These are phyloP conservation scores for Coleophora flavipennella DNA, from an alignment of 2,888 invertebrate genomes.

Conservation along the genomic window DNA sequence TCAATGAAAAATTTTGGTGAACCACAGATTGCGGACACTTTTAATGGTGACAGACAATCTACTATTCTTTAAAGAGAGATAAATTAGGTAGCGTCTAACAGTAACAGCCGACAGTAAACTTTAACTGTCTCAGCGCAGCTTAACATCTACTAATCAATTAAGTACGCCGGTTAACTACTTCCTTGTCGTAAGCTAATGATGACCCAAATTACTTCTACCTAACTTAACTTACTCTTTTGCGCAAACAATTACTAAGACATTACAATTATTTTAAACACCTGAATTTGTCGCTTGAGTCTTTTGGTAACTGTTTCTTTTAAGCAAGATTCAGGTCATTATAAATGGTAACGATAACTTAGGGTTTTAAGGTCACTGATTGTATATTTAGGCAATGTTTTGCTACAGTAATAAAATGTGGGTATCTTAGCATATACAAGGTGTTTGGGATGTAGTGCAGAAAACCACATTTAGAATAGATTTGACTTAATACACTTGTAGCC, in stretches of 20 bases:
- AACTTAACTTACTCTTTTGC: conserved; percentile 1
- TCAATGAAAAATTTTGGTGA: no score
- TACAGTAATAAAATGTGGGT: no score
- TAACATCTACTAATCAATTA: conserved; percentile 19
- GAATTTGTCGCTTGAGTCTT: conserved; percentile 18
- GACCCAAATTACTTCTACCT: neutral
- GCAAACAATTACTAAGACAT: conserved; percentile 2
- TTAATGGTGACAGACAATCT: neutral
- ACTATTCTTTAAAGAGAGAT: neutral
- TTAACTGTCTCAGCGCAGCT: conserved; percentile 15
- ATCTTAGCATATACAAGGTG: no score
- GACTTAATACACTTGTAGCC: no score
- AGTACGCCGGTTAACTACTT: conserved; percentile 13
- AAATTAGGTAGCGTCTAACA: neutral
- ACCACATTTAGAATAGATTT: no score
- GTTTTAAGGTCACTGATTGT: no score
- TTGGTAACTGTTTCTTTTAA: no score
- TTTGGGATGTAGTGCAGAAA: no score
- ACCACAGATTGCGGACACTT: neutral
- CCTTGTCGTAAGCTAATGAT: neutral
- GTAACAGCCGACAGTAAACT: conserved; percentile 9
- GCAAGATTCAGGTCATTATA: no score
- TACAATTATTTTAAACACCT: conserved; percentile 16
- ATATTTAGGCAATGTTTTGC: no score
- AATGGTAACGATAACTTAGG: no score